Evolutionary conservation across 2,797 vertebrate species (phyloP), one percentile per base, ranked within the genome.

Genomic region (Acrossocheilus wenchowensis): DNA sequence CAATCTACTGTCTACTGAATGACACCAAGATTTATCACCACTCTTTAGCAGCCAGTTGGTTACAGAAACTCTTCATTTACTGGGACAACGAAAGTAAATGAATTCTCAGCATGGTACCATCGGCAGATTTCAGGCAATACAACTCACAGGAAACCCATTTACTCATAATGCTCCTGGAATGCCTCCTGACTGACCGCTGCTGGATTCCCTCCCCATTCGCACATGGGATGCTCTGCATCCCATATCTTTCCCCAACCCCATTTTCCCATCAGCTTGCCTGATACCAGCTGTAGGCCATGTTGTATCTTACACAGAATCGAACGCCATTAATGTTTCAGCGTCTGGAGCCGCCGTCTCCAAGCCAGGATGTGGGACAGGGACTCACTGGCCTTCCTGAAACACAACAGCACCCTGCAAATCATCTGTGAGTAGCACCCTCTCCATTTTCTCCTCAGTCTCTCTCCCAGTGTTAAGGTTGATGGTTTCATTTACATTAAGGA

Each of bases 241-340:
- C 86, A 84, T 88, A 66, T 80, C 87, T 91, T 87, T 81, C 88
- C 80, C 89, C 87, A 92, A 92, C 91, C 91, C 87, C 87, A 92
- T 93, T 93, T 92, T 92, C 93, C 93, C 94, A 93, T 93, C 94
- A 93, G 94, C 95, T 94, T 95, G 94, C 94, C 95, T 96, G 95
- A 94, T 95, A 94, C 93, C 94, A 94, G 93, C 85, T 91, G 87
- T 90, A 91, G 95, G 95, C 94, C 95, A 95, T 96, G 95, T 96
- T 96, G 94, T 95, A 95, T 94, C 93, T 96, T 93, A 95, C 93
- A 90, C 96, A 99, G 97, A 98, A 98, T 95, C 98, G 97, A 95
- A 98, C 97, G 80, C 96, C 98, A 87, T 96, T 98, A 96, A 97
- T 99, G 96, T 98, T 99, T 96, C 97, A 98, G 95, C 97, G 97